Percentiles rank a stretch among this genome's conserved stretches.
Conservation (phyloP, 2,797 vertebrate genomes). For the Centropyge bicolor region DNA sequence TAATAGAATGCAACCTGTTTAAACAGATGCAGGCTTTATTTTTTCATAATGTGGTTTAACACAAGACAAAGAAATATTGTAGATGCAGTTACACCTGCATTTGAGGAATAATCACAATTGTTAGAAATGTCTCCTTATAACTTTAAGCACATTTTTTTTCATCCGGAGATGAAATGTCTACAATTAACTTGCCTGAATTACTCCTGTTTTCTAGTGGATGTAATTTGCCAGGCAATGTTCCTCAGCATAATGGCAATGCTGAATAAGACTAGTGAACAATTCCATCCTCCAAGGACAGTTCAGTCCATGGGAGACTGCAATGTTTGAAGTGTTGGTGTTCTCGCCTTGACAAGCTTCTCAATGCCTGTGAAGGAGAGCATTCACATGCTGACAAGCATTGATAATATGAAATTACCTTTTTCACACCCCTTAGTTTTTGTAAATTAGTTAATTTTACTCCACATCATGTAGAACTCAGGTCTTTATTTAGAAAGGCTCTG, state of each 20-base stretch:
- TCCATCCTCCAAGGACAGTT: constrained; percentile 32
- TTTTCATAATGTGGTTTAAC: not conserved
- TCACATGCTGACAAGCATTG: constrained; percentile 28
- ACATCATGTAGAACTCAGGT: constrained; percentile 18
- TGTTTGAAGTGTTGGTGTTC: constrained; percentile 40
- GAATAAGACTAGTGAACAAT: constrained; percentile 40
- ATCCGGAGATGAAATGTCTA: not conserved
- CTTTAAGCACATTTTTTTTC: not conserved
- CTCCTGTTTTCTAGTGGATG: not conserved
- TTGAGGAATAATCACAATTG: not conserved
- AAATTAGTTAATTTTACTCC: constrained; percentile 40
- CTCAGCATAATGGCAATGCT: constrained; percentile 22
- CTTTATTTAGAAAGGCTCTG: constrained; percentile 44
- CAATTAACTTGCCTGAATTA: constrained; percentile 14
- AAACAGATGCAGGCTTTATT: not conserved
- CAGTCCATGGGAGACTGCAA: constrained; percentile 27
- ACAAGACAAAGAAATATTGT: not conserved
- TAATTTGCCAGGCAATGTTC: constrained; percentile 17
- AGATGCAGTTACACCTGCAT: not conserved
- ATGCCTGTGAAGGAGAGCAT: constrained; percentile 10
- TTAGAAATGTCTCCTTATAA: not conserved
- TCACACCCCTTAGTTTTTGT: constrained; percentile 10
- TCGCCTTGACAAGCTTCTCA: constrained; percentile 46
- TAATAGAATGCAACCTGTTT: not conserved
- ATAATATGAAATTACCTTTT: constrained; percentile 29